Percentiles rank a stretch among this genome's conserved stretches.
Conservation (phyloP, 1,140 invertebrate species). For the Eciton burchellii region DNA sequence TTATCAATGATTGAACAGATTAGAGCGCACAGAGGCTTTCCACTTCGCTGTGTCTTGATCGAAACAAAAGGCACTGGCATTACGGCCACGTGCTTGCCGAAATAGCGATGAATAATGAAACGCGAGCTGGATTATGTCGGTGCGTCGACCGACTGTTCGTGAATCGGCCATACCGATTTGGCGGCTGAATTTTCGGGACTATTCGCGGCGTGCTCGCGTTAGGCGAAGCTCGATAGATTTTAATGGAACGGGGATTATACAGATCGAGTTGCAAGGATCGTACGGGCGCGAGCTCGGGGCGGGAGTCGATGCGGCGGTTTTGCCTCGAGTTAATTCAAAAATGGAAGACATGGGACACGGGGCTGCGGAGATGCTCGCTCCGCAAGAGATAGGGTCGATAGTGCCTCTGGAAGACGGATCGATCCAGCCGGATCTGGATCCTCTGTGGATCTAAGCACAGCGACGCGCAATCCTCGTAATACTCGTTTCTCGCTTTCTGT, state of each 20-base stretch:
- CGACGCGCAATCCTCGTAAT: conserved; percentile 14
- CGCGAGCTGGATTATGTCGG: conserved; percentile 35
- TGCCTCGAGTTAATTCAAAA: conserved; percentile 65
- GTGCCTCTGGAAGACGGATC: conserved; percentile 64
- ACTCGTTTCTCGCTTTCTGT: background rate
- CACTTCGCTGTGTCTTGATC: conserved; percentile 30
- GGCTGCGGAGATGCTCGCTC: conserved; percentile 55
- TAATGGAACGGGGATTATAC: conserved; percentile 50
- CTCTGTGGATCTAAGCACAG: conserved; percentile 25
- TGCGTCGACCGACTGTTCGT: conserved; percentile 32
- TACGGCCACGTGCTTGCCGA: conserved; percentile 18
- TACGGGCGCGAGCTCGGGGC: conserved; percentile 71
- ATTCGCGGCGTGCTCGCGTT: conserved; percentile 10
- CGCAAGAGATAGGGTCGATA: conserved; percentile 46
- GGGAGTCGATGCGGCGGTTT: conserved; percentile 62
- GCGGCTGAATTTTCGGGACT: conserved; percentile 23
- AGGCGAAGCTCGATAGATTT: conserved; percentile 41
- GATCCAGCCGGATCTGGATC: conserved; percentile 24
- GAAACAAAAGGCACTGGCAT: conserved; percentile 32
- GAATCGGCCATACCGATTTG: conserved; percentile 32
- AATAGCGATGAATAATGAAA: conserved; percentile 48
- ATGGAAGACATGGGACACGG: conserved; percentile 68
- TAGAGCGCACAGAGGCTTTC: background rate
- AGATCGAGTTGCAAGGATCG: conserved; percentile 35
- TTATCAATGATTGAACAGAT: conserved; percentile 24